phyloP scores from a whole-genome alignment of 2,888 invertebrate species.

The Sisyra terminalis region DNA sequence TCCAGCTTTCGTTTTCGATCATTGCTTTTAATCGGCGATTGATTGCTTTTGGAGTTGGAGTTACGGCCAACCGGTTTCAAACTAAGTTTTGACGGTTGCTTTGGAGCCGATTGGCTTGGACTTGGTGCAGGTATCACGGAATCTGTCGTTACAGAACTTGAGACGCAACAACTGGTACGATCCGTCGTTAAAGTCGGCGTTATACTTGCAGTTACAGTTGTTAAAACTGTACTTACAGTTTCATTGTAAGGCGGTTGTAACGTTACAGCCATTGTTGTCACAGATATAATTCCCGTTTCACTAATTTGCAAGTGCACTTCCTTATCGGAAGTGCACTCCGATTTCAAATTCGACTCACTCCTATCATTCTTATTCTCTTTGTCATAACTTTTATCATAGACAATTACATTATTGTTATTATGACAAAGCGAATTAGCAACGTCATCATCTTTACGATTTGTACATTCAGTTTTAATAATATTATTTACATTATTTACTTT shows the following conservation, averaged over 20 bases:
- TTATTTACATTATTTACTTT: neutral
- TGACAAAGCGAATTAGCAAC: neutral
- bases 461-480: neutral
- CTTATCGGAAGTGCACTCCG: conserved; percentile 31
- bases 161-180: neutral
- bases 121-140: neutral
- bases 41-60: conserved; percentile 1
- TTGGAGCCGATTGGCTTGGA: neutral
- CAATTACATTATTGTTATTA: no score
- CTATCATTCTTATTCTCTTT: conserved; percentile 16
- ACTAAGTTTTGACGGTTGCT: neutral
- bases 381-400: conserved; percentile 6
- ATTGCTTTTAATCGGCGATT: conserved; percentile 1
- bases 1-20: neutral
- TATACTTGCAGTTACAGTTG: conserved; percentile 13
- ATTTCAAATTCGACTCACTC: no score
- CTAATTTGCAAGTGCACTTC: conserved; percentile 48
- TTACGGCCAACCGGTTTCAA: neutral
- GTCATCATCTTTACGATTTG: neutral
- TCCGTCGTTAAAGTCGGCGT: conserved; percentile 16
- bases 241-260: no score
- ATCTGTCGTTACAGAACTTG: no score
- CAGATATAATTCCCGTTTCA: conserved; percentile 46
- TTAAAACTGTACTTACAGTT: neutral
- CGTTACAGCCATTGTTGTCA: conserved; percentile 27